Conservation (phyloP, 2,888 invertebrate genomes). For the Calephelis perditalis region DNA sequence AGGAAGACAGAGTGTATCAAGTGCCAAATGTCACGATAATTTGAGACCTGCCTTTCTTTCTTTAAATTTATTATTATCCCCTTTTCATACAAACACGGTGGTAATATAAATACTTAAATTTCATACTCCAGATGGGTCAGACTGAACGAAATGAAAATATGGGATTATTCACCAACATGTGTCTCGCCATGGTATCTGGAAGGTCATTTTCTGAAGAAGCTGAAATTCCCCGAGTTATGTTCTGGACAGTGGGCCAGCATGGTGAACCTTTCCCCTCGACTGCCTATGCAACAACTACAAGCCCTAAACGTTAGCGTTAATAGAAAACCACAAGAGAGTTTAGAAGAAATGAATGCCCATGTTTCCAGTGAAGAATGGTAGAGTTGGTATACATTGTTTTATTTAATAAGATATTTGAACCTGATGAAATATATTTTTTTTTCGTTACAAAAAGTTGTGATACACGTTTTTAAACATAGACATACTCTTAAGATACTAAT, state of each 20-base stretch:
- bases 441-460: no score
- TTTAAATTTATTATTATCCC: no score
- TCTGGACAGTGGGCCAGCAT: constrained; percentile 89
- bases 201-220: constrained; percentile 81
- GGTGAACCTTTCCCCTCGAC: constrained; percentile 82
- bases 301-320: constrained; percentile 71
- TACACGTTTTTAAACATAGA: no score
- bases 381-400: not conserved
- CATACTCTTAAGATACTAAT: no score
- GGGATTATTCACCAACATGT: constrained; percentile 84
- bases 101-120: not conserved
- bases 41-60: no score
- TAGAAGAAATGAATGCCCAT: constrained; percentile 52
- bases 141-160: constrained; percentile 81
- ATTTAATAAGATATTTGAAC: not conserved
- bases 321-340: constrained; percentile 68
- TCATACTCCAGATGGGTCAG: constrained; percentile 79
- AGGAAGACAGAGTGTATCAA: no score
- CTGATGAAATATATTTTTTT: no score
- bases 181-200: constrained; percentile 85
- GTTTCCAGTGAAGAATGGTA: constrained; percentile 25
- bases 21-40: no score
- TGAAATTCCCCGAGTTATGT: constrained; percentile 85
- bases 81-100: no score
- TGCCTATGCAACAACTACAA: constrained; percentile 76